Conservation (phyloP, 2,797 vertebrate species). For the Oreochromis mossambicus region DNA sequence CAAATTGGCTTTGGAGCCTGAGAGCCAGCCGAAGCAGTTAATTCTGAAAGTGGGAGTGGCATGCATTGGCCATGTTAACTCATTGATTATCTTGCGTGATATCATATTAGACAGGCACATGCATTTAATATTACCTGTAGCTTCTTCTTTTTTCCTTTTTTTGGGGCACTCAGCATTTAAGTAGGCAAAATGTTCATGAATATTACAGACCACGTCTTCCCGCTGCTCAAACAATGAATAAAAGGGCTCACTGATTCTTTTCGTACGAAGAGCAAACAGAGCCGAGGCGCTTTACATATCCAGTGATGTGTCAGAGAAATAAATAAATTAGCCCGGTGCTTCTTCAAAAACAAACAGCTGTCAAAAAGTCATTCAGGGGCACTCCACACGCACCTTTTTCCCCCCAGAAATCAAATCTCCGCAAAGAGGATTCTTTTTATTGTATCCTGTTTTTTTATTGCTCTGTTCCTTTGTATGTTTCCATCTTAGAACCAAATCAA, state of each 20-base stretch:
- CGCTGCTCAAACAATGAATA: constrained; percentile 61
- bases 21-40: constrained; percentile 49
- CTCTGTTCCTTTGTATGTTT: constrained; percentile 38
- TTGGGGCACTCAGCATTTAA: not conserved
- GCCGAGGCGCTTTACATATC: constrained; percentile 54
- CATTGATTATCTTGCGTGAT: constrained; percentile 28
- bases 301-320: constrained; percentile 66
- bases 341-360: constrained; percentile 71
- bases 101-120: not conserved
- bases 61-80: constrained; percentile 15
- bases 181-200: constrained; percentile 24
- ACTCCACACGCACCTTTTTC: constrained; percentile 1
- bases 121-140: constrained; percentile 23
- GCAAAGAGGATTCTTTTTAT: constrained; percentile 41
- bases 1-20: constrained; percentile 49
- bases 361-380: constrained; percentile 69
- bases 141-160: not conserved
- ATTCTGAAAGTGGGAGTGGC: constrained; percentile 51
- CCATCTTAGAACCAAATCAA: constrained; percentile 61
- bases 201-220: constrained; percentile 17
- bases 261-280: constrained; percentile 32
- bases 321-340: constrained; percentile 61
- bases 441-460: constrained; percentile 36
- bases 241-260: constrained; percentile 56
- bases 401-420: constrained; percentile 48